Evolutionary conservation across 2,113 vertebrate species (phyloP).

Genomic region (Heterochromis multidens): DNA sequence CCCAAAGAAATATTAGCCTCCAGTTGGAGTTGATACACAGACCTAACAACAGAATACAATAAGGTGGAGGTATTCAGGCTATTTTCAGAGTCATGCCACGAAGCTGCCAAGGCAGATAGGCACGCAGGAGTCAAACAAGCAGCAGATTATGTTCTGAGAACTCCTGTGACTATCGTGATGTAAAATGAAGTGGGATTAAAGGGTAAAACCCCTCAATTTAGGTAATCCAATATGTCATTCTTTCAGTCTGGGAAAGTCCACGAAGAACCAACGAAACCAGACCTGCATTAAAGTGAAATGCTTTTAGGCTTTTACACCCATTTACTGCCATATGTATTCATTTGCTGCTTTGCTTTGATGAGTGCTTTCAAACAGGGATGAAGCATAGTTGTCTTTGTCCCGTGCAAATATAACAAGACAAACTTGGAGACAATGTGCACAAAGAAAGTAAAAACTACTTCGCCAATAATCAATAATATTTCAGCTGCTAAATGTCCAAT

Average conservation of each 20-base stretch:
- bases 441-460: neutral
- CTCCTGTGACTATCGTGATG: constrained; percentile 26
- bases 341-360: neutral
- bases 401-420: neutral
- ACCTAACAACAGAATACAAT: constrained; percentile 17
- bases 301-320: neutral
- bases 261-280: constrained; percentile 7
- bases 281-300: neutral
- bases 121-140: constrained; percentile 33
- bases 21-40: neutral
- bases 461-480: neutral
- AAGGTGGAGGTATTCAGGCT: constrained; percentile 44
- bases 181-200: constrained; percentile 43
- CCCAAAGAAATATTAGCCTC: constrained; percentile 4
- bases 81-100: constrained; percentile 43
- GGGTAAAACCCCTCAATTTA: constrained; percentile 50
- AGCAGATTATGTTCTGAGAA: constrained; percentile 54
- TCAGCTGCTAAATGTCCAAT: neutral
- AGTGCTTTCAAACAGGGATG: neutral
- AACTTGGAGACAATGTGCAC: neutral
- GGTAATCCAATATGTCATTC: constrained; percentile 54
- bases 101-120: constrained; percentile 39
- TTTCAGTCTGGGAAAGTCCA: constrained; percentile 42
- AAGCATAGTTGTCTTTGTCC: neutral
- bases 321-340: neutral